These are phyloP conservation scores for Ips typographus DNA, from an alignment of 1,140 invertebrate genomes.

Conservation along the genomic window DNA sequence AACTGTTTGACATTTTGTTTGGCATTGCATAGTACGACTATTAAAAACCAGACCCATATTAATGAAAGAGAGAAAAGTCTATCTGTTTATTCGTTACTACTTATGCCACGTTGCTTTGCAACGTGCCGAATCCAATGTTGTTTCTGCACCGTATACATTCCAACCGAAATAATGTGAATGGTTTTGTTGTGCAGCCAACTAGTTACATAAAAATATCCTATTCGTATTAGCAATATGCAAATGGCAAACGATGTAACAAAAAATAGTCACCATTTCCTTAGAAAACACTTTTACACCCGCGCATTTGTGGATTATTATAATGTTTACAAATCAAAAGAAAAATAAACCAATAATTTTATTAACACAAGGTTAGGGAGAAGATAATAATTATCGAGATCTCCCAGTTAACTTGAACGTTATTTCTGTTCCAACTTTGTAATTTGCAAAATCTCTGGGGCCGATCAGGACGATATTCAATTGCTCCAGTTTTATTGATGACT, in stretches of 20 bases:
- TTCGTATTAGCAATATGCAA: constrained; percentile 12
- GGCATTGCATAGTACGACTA: no score
- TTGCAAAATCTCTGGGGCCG: constrained; percentile 27
- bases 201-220: constrained; percentile 17
- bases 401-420: constrained; percentile 32
- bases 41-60: no score
- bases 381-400: constrained; percentile 28
- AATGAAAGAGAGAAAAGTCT: neutral
- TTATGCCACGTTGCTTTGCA: constrained; percentile 19
- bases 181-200: constrained; percentile 11
- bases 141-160: constrained; percentile 16
- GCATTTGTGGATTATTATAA: no score
- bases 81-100: constrained; percentile 7
- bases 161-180: constrained; percentile 18
- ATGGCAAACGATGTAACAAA: neutral
- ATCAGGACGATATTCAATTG: constrained; percentile 15
- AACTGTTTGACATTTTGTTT: no score
- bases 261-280: no score
- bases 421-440: constrained; percentile 29
- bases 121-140: constrained; percentile 20
- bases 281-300: no score
- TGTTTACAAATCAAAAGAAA: no score
- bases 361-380: neutral
- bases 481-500: neutral
- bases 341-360: no score